These are phyloP conservation scores for Magallana ariakensis DNA, from an alignment of 1,140 invertebrate species.

Conservation along the genomic window DNA sequence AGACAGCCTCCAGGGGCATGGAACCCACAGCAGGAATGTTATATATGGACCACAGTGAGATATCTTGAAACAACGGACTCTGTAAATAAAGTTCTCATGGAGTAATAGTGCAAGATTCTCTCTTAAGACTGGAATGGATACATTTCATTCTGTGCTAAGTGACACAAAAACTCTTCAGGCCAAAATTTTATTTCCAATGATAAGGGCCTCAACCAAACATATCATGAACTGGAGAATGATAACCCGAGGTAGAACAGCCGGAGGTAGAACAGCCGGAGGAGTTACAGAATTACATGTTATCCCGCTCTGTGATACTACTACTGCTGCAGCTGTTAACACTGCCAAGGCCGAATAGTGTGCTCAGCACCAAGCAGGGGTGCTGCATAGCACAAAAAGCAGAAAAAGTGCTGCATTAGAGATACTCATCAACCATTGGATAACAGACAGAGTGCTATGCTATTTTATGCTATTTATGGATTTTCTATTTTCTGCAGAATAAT, in stretches of 20 bases:
- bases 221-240: not conserved
- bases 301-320: not conserved
- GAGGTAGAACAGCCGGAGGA: no score
- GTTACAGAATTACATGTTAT: not conserved
- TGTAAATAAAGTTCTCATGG: no score
- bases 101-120: no score
- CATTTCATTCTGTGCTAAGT: conserved; percentile 14
- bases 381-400: not conserved
- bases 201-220: conserved; percentile 8
- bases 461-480: conserved; percentile 36
- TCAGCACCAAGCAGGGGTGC: not conserved
- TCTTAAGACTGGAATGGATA: not conserved
- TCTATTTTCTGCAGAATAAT: not conserved
- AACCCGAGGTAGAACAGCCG: not conserved
- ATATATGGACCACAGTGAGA: not conserved
- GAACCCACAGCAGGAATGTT: not conserved
- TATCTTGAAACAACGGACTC: no score
- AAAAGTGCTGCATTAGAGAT: not conserved
- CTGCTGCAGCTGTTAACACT: not conserved
- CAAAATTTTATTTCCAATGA: not conserved
- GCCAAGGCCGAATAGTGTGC: not conserved
- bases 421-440: not conserved
- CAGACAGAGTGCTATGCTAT: conserved; percentile 22
- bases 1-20: not conserved
- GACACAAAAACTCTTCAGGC: not conserved